phyloP scores from a whole-genome alignment of 2,797 vertebrate species.

The Tokudaia tokunoshimensis region DNA sequence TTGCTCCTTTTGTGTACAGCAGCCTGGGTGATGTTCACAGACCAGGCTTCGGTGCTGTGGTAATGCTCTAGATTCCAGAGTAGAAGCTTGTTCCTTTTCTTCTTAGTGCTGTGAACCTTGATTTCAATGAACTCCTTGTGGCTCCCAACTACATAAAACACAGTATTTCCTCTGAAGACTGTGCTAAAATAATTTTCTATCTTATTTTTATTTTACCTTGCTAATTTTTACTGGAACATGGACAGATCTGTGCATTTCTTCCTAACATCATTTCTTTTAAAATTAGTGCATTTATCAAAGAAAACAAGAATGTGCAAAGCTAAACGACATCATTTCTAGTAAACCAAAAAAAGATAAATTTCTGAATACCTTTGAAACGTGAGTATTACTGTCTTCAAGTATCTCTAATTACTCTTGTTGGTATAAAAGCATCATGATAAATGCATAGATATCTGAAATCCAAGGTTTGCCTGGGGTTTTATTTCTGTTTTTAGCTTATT shows the following conservation, averaged over 20 bases:
- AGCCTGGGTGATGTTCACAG: constrained; percentile 34
- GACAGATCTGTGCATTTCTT: background rate
- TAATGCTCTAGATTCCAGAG: constrained; percentile 53
- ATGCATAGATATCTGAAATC: background rate
- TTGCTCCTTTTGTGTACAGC: constrained; percentile 51
- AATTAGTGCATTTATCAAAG: background rate
- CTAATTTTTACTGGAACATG: background rate
- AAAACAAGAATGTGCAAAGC: background rate
- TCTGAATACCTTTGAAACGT: constrained; percentile 1
- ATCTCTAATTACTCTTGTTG: background rate
- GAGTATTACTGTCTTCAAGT: background rate
- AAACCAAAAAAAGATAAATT: background rate
- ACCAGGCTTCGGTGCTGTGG: constrained; percentile 46
- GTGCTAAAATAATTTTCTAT: background rate
- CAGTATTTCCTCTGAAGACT: background rate
- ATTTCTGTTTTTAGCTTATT: background rate
- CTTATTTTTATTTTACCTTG: background rate
- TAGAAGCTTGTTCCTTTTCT: background rate
- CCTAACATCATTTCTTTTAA: background rate
- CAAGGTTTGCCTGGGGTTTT: background rate
- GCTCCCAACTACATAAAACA: background rate
- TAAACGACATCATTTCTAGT: constrained; percentile 1
- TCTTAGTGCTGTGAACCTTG: background rate
- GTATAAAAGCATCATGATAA: background rate
- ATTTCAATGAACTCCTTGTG: background rate